Base-by-base conservation (phyloP, 2,888 invertebrate species). In the Syrista parreyssii region DNA sequence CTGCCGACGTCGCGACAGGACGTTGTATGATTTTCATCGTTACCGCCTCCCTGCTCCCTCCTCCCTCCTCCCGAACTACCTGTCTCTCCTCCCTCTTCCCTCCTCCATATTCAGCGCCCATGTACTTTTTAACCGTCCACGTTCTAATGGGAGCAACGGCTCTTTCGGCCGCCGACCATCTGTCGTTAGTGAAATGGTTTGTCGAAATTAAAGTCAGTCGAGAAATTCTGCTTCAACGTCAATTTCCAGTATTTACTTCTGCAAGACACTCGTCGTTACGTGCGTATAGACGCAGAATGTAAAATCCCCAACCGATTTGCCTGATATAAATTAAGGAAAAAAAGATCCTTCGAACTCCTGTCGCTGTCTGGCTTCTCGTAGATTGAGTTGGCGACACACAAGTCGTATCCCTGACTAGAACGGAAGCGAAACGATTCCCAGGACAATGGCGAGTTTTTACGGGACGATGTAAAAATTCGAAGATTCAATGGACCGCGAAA, bases 171-270 rank as follows among this genome's bases (percentile, higher is more conserved):
- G 91, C 89, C 88, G 83, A 85, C 91, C 91, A 91, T 91, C 91
- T 91, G 91, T 90, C 90, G 89, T 81, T 23, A 80, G 78, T 87
- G 87, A 89, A 90, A 90, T 88, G 88, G 88, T 89, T 89, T 88
- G 88, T 88, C 87, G 87, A 88, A 90, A 90, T 91, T 90, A 87
- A 90, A 91, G 90, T 91, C 90, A 90, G 90, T 88, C 88, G 90
- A 91, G 88, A 71, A 55, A 55, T 55, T 55, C 55, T 9, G 23
- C 23, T 55, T 23, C 55, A 23, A 23, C 55, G 55, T 55, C 23
- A 55, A 55, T 55, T 55, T 55, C 55, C 23, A 55, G 55, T 15
- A 55, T 55, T 55, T 55, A 23, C 55, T 55, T 55, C 35, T 55
- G 55, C 9, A 23, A 55, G 55, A 15, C 23, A 55, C 55, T 55